These are phyloP conservation scores for Hippocampus kuda DNA, from an alignment of 2,797 vertebrate genomes.

Conservation along the genomic window DNA sequence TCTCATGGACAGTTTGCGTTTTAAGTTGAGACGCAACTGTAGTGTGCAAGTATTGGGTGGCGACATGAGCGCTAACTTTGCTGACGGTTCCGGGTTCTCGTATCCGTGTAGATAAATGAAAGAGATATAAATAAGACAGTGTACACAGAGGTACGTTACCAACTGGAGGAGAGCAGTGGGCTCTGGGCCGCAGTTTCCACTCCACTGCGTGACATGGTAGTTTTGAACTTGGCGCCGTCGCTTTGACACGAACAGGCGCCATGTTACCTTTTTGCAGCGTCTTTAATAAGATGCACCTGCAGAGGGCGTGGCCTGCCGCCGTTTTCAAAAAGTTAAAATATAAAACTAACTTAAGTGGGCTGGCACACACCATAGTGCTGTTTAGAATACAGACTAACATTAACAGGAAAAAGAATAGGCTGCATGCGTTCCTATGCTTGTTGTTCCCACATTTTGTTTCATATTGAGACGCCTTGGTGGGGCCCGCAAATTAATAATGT, in stretches of 20 bases:
- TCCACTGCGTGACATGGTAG: conserved; percentile 39
- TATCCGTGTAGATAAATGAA: neutral
- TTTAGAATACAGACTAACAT: too few species aligned
- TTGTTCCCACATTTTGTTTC: too few species aligned
- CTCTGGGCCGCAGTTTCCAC: conserved; percentile 54
- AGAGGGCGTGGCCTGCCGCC: conserved; percentile 41
- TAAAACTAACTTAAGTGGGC: neutral
- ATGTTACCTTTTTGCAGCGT: conserved; percentile 17
- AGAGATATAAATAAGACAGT: neutral
- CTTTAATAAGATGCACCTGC: conserved; percentile 62
- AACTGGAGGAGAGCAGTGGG: conserved; percentile 57
- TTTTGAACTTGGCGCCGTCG: conserved; percentile 18
- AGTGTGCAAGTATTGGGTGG: neutral
- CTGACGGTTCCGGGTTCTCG: neutral
- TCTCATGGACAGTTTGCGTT: neutral
- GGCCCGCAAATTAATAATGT: too few species aligned
- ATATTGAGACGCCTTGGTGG: too few species aligned
- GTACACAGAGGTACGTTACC: neutral
- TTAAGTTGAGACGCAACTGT: neutral
- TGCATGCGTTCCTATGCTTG: too few species aligned
- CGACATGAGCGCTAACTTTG: neutral
- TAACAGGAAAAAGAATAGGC: too few species aligned
- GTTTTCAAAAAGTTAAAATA: neutral
- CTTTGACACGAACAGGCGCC: conserved; percentile 21
- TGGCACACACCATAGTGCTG: neutral